phyloP scores from a whole-genome alignment of 2,888 invertebrate genomes.

The Cistogaster globosa region DNA sequence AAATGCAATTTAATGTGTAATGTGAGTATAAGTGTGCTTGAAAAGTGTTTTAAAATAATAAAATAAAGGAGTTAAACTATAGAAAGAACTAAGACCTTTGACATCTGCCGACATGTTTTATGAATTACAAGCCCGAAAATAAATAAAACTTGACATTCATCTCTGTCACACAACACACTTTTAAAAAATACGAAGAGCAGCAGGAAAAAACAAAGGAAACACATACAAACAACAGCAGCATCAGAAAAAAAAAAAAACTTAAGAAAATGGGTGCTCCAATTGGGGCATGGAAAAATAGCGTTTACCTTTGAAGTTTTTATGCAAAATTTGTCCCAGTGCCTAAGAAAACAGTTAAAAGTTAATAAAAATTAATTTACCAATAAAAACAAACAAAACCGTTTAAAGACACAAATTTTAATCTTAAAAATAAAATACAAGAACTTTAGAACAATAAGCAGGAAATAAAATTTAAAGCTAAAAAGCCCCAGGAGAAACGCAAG shows the following conservation, averaged over 20 bases:
- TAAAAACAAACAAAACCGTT: too few species aligned
- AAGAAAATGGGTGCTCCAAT: neutral
- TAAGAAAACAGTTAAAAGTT: too few species aligned
- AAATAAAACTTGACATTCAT: slow-evolving; percentile 77
- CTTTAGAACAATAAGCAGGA: too few species aligned
- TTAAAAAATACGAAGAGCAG: slow-evolving; percentile 8
- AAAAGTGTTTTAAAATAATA: slow-evolving; percentile 35
- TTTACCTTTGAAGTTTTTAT: too few species aligned
- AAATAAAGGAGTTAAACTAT: slow-evolving; percentile 32
- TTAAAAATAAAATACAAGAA: too few species aligned
- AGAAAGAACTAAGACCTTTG: slow-evolving; percentile 71
- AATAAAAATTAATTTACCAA: too few species aligned
- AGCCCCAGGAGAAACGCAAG: too few species aligned
- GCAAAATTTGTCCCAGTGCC: too few species aligned
- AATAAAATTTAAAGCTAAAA: too few species aligned
- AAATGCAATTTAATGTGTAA: neutral
- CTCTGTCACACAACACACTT: slow-evolving; percentile 79
- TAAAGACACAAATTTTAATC: too few species aligned
- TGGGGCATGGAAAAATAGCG: too few species aligned
- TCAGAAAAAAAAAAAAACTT: neutral
- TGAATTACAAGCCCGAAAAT: slow-evolving; percentile 46
- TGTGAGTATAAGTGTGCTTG: neutral
- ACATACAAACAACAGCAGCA: neutral
- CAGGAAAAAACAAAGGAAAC: neutral
- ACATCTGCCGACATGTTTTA: slow-evolving; percentile 79